Evolutionary conservation across 2,113 vertebrate species (phyloP), one percentile per base, ranked within the genome.

Genomic region (Sigmodon hispidus): DNA sequence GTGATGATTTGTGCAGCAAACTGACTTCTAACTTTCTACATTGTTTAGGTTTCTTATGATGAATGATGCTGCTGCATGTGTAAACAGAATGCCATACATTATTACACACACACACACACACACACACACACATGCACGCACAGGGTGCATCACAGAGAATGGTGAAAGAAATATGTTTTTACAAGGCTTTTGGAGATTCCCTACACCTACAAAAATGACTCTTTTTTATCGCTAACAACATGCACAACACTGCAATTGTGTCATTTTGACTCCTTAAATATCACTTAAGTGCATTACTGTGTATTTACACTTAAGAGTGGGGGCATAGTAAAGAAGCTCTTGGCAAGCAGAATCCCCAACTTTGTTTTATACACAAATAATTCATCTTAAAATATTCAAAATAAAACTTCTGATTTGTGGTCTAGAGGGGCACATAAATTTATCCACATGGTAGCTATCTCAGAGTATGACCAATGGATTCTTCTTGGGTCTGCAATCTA

Each of bases 141-240:
- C 75, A n/a, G n/a, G n/a, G n/a, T n/a, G n/a, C n/a, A n/a, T n/a
- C n/a, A n/a, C 65, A 59, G 8, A 4, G 34, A n/a, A 59, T 15
- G 55, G 22, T 40, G 1, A 17, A 86, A 40, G 26, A 6, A 3
- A 22, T 2, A 4, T 13, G n/a, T 50, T 63, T 59, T 10, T 40
- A 15, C 17, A 50, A 40, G 4, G 3, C 12, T 12, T 75, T 50
- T 11, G 29, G 29, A 57, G 45, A 40, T 59, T 59, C 45, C 16
- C 52, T 59, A 57, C 50, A 61, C 3, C 29, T 48, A 89, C 40
- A 75, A 86, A 96, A 96, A 89, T 36, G 55, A 19, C 16, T 97
- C 96, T 97, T 89, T n/a, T 97, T 96, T 97, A 92, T 87, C 81
- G 83, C 1, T 75, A 72, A 92, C 61, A 95, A 96, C 75, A 93